phyloP scores from a whole-genome alignment of 2,888 invertebrate species.

The Chydorus sphaericus region DNA sequence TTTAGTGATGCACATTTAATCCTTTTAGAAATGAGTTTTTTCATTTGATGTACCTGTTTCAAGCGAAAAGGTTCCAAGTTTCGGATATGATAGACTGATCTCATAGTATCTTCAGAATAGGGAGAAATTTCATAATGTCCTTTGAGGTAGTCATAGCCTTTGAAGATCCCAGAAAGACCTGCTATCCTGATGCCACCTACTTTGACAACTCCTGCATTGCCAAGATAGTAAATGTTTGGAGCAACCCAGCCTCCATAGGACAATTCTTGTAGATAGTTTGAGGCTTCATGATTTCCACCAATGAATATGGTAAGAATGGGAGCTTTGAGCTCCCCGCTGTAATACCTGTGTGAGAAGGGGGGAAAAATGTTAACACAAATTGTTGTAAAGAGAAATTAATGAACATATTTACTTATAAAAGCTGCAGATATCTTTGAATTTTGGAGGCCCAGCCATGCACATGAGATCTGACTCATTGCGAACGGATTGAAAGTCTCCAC shows the following conservation, averaged over 20 bases:
- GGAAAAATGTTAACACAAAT: no score
- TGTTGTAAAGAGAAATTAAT: no score
- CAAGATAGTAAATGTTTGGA: constrained; percentile 92
- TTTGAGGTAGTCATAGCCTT: constrained; percentile 59
- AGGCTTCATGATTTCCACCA: constrained; percentile 98
- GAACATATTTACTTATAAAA: constrained; percentile 96
- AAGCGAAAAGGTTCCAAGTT: constrained; percentile 77
- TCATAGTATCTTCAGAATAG: constrained; percentile 55
- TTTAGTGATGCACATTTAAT: no score
- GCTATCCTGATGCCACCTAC: constrained; percentile 75
- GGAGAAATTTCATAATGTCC: constrained; percentile 82
- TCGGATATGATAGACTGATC: constrained; percentile 85
- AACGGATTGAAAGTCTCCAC: constrained; percentile 95
- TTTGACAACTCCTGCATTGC: constrained; percentile 71
- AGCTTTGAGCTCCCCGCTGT: constrained; percentile 75
- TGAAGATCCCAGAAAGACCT: constrained; percentile 86
- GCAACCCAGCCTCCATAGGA: constrained; percentile 99
- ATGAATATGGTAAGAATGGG: constrained; percentile 89
- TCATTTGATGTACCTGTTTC: constrained; percentile 57
- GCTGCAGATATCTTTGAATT: constrained; percentile 74
- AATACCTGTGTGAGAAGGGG: constrained; percentile 80
- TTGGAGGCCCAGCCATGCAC: constrained; percentile 91
- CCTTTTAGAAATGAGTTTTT: no score
- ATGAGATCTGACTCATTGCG: constrained; percentile 74
- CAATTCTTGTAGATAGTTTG: constrained; percentile 87